These are phyloP conservation scores for Alloplasta piceator DNA, from an alignment of 2,888 invertebrate species.

Conservation along the genomic window DNA sequence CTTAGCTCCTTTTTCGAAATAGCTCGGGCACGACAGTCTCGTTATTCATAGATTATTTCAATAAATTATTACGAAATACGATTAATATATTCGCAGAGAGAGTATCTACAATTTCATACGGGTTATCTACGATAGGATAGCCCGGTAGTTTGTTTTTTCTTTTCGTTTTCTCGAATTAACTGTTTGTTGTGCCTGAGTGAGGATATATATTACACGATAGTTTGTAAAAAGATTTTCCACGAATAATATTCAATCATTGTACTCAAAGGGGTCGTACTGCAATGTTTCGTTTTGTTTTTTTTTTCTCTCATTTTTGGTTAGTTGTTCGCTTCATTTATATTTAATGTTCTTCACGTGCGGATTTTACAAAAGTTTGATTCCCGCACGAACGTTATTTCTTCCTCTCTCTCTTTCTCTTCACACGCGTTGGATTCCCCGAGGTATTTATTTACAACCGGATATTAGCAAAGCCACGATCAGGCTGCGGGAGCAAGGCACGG, in stretches of 20 bases:
- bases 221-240: constrained; percentile 45
- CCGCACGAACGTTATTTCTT: neutral
- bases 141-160: constrained; percentile 23
- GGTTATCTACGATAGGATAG: constrained; percentile 48
- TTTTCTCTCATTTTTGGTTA: neutral
- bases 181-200: constrained; percentile 52
- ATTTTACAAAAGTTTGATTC: neutral
- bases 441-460: constrained; percentile 63
- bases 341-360: too few species aligned
- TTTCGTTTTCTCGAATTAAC: constrained; percentile 3
- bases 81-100: constrained; percentile 55
- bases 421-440: constrained; percentile 13
- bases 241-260: constrained; percentile 9
- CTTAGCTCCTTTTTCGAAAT: constrained; percentile 14
- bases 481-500: constrained; percentile 78
- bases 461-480: constrained; percentile 59
- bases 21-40: constrained; percentile 56
- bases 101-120: constrained; percentile 58
- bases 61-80: constrained; percentile 64
- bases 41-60: constrained; percentile 53
- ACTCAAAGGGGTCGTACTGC: constrained; percentile 11
- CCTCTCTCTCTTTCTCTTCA: constrained; percentile 13
- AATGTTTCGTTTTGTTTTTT: neutral
- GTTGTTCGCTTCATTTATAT: too few species aligned
- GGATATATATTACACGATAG: constrained; percentile 46